These are phyloP conservation scores for Capitulum mitella DNA, from an alignment of 2,888 invertebrate genomes.

Conservation along the genomic window DNA sequence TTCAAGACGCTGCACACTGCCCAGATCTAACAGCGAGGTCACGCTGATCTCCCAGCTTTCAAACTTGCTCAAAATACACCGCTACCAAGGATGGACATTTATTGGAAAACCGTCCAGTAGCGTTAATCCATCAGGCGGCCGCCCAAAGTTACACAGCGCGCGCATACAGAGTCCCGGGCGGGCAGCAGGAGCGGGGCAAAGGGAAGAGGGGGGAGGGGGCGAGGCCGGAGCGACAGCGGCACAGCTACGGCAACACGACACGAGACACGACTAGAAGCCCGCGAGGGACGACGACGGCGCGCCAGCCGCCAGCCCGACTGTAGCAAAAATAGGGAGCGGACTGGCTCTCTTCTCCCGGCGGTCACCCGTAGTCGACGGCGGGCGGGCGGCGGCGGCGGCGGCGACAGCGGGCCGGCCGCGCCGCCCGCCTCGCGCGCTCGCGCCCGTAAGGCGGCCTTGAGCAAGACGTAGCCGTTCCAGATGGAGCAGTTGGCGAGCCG, in stretches of 20 bases:
- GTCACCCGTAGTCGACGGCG: too few relatives aligned
- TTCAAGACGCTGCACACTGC: too few relatives aligned
- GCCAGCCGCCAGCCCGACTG: not conserved
- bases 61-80: too few relatives aligned
- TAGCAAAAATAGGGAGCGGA: not conserved
- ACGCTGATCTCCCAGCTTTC: too few relatives aligned
- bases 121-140: not conserved
- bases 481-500: not conserved
- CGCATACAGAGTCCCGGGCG: not conserved
- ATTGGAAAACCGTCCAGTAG: conserved; percentile 7
- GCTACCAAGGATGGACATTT: not conserved
- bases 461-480: not conserved
- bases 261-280: conserved; percentile 11
- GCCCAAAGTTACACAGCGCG: not conserved
- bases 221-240: not conserved
- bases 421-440: too few relatives aligned
- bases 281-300: not conserved
- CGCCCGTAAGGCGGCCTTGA: not conserved
- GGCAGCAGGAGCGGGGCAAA: not conserved
- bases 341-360: not conserved
- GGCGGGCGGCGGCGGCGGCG: not conserved
- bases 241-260: not conserved
- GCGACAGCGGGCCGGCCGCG: not conserved
- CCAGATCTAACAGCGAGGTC: too few relatives aligned
- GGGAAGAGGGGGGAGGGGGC: not conserved